phyloP scores from a whole-genome alignment of 2,888 invertebrate genomes.

The Neoascia interrupta region DNA sequence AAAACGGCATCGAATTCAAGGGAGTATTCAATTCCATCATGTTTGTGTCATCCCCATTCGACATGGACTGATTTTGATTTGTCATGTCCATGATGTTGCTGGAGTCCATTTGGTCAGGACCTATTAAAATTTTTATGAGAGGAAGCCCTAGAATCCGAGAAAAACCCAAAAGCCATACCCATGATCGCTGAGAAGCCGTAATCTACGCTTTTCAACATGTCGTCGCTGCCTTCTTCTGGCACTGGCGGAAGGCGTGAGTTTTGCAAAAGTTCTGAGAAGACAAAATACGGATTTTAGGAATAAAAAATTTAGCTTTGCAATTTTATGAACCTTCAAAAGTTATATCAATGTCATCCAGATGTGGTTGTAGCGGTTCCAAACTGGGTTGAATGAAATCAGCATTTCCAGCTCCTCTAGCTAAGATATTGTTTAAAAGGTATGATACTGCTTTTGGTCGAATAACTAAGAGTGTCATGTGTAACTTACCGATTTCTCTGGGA shows the following conservation, averaged over 20 bases:
- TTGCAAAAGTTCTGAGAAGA: conserved; percentile 77
- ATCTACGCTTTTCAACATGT: conserved; percentile 81
- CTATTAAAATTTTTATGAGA: too few species aligned
- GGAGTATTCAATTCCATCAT: conserved; percentile 78
- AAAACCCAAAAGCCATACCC: conserved; percentile 67
- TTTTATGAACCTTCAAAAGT: conserved; percentile 93
- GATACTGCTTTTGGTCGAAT: background rate
- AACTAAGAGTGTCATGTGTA: too few species aligned
- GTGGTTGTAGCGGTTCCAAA: conserved; percentile 97
- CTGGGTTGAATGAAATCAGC: conserved; percentile 99
- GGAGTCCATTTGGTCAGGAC: conserved; percentile 75
- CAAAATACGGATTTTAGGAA: too few species aligned
- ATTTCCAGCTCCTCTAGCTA: conserved; percentile 87
- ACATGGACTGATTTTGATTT: conserved; percentile 63
- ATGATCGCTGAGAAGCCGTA: conserved; percentile 75
- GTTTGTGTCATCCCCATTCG: conserved; percentile 75
- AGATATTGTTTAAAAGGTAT: background rate
- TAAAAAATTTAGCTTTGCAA: too few species aligned
- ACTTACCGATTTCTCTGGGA: conserved; percentile 95
- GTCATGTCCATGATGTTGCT: conserved; percentile 76
- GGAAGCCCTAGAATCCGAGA: background rate
- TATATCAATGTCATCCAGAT: conserved; percentile 94
- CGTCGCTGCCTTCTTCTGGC: conserved; percentile 83
- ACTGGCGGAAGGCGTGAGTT: conserved; percentile 82
- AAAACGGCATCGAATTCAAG: conserved; percentile 73